phyloP scores from a whole-genome alignment of 1,140 invertebrate species.

The Venturia canescens region DNA sequence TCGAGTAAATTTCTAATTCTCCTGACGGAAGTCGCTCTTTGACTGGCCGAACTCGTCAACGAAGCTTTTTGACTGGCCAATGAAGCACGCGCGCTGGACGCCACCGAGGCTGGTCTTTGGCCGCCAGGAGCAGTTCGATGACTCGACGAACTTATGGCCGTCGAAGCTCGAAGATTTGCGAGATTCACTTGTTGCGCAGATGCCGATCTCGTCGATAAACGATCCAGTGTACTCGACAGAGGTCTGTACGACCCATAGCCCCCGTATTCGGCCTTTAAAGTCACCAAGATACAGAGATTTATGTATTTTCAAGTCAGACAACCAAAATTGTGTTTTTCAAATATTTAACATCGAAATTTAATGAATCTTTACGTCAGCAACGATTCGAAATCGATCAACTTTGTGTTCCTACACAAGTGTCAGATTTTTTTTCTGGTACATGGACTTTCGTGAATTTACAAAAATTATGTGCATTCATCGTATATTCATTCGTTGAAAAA shows the following conservation, averaged over 20 bases:
- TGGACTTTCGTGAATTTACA: too few species aligned
- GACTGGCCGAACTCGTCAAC: conserved; percentile 71
- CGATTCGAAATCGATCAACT: not conserved
- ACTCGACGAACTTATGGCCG: conserved; percentile 74
- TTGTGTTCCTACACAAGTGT: too few species aligned
- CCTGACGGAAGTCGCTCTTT: conserved; percentile 84
- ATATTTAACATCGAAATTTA: not conserved
- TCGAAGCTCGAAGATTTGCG: conserved; percentile 75
- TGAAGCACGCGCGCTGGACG: conserved; percentile 69
- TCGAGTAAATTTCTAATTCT: conserved; percentile 89
- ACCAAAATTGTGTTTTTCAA: not conserved
- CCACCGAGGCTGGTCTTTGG: conserved; percentile 71
- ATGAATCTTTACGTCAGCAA: not conserved
- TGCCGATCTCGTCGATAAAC: conserved; percentile 73
- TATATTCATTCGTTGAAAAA: too few species aligned
- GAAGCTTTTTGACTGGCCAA: conserved; percentile 69
- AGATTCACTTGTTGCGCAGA: conserved; percentile 75
- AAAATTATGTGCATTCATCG: too few species aligned
- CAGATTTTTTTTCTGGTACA: too few species aligned
- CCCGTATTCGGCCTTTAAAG: conserved; percentile 71
- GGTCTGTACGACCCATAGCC: conserved; percentile 78
- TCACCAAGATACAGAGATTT: conserved; percentile 48
- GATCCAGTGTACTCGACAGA: conserved; percentile 74
- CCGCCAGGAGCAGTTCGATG: conserved; percentile 66
- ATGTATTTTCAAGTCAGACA: not conserved